Base-by-base conservation (phyloP, 2,888 invertebrate species). In the Margaritifera margaritifera region DNA sequence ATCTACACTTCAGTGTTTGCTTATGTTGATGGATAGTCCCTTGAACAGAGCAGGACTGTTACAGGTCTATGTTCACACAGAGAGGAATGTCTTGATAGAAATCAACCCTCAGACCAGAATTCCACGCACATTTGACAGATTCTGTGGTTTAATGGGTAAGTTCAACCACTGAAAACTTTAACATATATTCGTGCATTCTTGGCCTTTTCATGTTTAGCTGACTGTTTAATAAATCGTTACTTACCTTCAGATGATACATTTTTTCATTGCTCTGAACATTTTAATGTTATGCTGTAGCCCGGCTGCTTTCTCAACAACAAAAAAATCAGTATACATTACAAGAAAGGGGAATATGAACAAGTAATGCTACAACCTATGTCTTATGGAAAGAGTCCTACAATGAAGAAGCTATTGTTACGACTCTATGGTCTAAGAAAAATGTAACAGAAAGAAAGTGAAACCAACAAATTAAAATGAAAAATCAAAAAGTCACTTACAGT, bases 1-100 rank as follows among this genome's bases (percentile, higher is more conserved):
- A 25, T 57, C 25, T 63, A 53, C 54, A 31, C 82, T 83, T 68
- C 79, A 92, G 90, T 99, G 98, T 88, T 92, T 99, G 22, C 91
- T 99, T 0, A 99, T 99, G 98, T 92, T 99, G 62, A 94, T 99
- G 92, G 99, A 99, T 89, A 98, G 98, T 73, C 99, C 99, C 0
- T 91, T 99, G 57, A 99, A 99, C 89, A 92, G 99, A 83, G 97
- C 98, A 59, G 98, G 97, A 0, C 91, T 97, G 24, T 91, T 99
- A n/a, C 98, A 99, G 92, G 96, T 98, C 3, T 97, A 96, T 86
- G 92, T 97, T 67, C 95, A 95, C 84, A 97, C 97, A 6, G 95
- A 94, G 85, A 95, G 95, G 86, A 97, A 97, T 92, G 95, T 97
- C 55, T 92, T 98, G 0, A 97, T 98, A 83, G 97, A 97, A 93